These are phyloP conservation scores for Zoanthus sociatus DNA, from an alignment of 92 coral and sea anemone species.

Conservation along the genomic window DNA sequence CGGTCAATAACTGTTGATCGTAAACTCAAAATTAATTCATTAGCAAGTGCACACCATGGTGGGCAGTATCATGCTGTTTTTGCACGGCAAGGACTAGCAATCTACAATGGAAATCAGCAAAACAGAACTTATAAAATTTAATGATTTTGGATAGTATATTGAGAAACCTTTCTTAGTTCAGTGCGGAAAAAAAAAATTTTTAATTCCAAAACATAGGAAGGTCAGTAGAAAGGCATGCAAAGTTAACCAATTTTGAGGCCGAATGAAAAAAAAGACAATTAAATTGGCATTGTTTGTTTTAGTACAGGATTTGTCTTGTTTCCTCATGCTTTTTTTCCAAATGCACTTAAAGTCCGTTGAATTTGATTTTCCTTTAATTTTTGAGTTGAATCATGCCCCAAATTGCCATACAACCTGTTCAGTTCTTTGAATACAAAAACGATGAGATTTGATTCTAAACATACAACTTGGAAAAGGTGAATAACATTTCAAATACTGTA, in stretches of 20 bases:
- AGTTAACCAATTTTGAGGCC: conserved; percentile 24
- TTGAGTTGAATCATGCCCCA: too few species aligned
- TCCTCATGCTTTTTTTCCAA: neutral
- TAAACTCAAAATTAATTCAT: conserved; percentile 44
- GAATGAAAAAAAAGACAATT: conserved; percentile 14
- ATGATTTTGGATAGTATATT: neutral
- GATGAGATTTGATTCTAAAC: neutral
- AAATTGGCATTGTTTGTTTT: conserved; percentile 24
- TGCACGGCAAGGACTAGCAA: conserved; percentile 36
- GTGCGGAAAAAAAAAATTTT: neutral
- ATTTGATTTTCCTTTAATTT: conserved; percentile 18
- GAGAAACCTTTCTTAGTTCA: neutral
- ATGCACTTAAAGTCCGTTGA: neutral
- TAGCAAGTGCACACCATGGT: conserved; percentile 53
- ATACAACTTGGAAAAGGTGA: neutral
- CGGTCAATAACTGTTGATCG: conserved; percentile 33
- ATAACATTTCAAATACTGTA: neutral
- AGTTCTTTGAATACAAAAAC: neutral
- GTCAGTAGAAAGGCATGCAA: neutral
- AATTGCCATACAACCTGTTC: neutral
- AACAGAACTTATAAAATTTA: conserved; percentile 28
- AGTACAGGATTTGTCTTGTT: neutral
- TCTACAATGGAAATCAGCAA: conserved; percentile 33
- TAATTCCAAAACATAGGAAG: neutral
- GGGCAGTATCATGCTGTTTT: conserved; percentile 43